Conservation (phyloP, 2,888 invertebrate species). For the Chloroclysta siterata region DNA sequence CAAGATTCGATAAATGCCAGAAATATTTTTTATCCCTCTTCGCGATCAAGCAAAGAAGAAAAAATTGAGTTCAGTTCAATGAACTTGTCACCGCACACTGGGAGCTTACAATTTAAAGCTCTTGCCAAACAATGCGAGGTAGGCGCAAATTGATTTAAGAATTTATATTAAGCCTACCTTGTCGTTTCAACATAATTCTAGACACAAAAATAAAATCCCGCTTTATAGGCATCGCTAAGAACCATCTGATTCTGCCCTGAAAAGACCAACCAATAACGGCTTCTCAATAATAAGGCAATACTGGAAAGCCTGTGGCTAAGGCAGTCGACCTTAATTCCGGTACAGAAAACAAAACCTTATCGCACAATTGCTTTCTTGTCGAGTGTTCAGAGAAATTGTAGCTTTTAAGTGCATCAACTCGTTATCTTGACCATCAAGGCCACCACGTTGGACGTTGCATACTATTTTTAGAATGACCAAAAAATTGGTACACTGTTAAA, state of each 20-base stretch:
- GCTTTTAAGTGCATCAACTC: constrained; percentile 35
- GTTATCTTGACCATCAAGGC: constrained; percentile 46
- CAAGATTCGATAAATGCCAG: constrained; percentile 62
- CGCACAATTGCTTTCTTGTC: constrained; percentile 39
- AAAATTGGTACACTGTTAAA: neutral
- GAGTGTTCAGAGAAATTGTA: constrained; percentile 38
- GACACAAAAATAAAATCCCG: no score
- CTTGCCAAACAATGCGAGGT: constrained; percentile 26
- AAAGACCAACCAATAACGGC: no score
- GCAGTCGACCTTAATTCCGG: constrained; percentile 24
- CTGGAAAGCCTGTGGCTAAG: constrained; percentile 11
- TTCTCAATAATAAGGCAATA: neutral
- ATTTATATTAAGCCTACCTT: neutral
- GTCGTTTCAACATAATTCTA: neutral
- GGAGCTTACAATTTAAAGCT: constrained; percentile 38
- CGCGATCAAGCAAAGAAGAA: constrained; percentile 33
- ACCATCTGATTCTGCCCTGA: neutral
- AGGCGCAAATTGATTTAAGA: neutral
- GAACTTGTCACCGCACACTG: constrained; percentile 47
- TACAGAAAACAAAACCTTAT: constrained; percentile 44
- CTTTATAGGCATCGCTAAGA: no score
- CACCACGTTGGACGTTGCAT: constrained; percentile 35
- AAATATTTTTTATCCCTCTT: constrained; percentile 59
- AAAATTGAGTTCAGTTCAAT: constrained; percentile 49
- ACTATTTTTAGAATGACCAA: constrained; percentile 12